Evolutionary conservation across 2,888 invertebrate species (phyloP).

Genomic region (Pristionchus exspectatus): DNA sequence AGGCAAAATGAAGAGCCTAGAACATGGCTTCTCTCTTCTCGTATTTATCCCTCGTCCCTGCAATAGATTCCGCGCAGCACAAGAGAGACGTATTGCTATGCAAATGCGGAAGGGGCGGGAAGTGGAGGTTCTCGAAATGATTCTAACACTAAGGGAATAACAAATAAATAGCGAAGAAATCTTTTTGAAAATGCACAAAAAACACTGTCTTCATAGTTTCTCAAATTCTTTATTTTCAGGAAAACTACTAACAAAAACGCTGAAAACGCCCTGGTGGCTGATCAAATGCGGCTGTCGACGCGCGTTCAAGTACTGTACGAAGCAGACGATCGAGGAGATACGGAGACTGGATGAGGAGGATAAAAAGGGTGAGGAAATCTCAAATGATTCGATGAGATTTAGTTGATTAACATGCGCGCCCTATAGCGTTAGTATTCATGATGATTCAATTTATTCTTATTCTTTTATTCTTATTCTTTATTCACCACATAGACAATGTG

Average conservation of each 20-base stretch:
- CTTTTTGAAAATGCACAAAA: background rate
- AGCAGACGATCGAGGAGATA: constrained; percentile 75
- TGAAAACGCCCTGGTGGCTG: constrained; percentile 76
- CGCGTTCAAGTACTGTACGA: constrained; percentile 76
- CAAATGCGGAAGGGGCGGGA: background rate
- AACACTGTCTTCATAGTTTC: background rate
- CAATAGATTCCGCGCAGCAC: background rate
- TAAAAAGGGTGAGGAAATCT: constrained; percentile 61
- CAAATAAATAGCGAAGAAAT: background rate
- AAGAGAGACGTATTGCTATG: constrained; percentile 30
- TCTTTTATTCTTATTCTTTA: too few relatives aligned
- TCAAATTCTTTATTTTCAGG: constrained; percentile 63
- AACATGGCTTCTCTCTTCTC: background rate
- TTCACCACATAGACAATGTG: too few relatives aligned
- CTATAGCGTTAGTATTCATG: too few relatives aligned
- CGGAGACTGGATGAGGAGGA: constrained; percentile 72
- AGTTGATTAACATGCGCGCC: too few relatives aligned
- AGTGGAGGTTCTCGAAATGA: background rate
- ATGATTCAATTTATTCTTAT: too few relatives aligned
- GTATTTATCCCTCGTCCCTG: background rate
- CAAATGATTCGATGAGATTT: too few relatives aligned
- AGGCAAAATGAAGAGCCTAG: too few relatives aligned
- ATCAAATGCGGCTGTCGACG: constrained; percentile 75
- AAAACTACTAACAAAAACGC: constrained; percentile 70
- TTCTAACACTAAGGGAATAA: background rate